Evolutionary conservation across 2,797 vertebrate genomes (phyloP), one percentile per base, ranked within the genome.

Genomic region (Uromys caudimaculatus): DNA sequence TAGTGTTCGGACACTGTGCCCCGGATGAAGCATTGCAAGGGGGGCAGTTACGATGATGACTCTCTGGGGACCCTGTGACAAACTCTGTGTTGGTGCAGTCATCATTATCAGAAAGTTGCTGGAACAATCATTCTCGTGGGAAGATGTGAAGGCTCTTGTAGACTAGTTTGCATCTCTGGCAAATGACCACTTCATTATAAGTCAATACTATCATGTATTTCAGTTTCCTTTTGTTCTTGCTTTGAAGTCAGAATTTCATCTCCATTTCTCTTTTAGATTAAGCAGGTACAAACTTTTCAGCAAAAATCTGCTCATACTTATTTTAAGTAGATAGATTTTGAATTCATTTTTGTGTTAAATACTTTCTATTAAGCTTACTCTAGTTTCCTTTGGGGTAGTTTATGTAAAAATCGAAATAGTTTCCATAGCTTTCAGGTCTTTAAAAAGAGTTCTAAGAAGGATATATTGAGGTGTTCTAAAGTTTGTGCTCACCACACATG

Each of bases 321-420:
- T 21, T 10, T 44, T 16, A 75, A 60, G 54, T 62, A 91, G 32
- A 77, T 82, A 71, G 35, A 60, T 71, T 76, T 73, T 44, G 10
- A 90, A 67, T 96, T 93, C 89, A 92, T 84, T 92, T 92, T 77
- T 69, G 17, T 83, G 69, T 95, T 94, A 83, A 78, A 41, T 78
- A 56, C 52, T 94, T 95, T 87, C 16, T 82, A 71, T 92, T 58
- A 81, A 82, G 12, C 14, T 84, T 91, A 7, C 50, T 93, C 29
- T 38, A 81, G 41, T 87, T 89, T 90, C 64, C 4, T 27, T 58
- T 90, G 44, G 73, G 38, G 58, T 1, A 62, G 21, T 92, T 73
- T 90, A 7, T 84, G 5, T 85, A 69, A 64, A 94, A 86, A 44
- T 23, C 29, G 19, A 93, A 24, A 83, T 41, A 81, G 71, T 87